phyloP scores from a whole-genome alignment of 2,888 invertebrate genomes.

The Malacosoma neustria region DNA sequence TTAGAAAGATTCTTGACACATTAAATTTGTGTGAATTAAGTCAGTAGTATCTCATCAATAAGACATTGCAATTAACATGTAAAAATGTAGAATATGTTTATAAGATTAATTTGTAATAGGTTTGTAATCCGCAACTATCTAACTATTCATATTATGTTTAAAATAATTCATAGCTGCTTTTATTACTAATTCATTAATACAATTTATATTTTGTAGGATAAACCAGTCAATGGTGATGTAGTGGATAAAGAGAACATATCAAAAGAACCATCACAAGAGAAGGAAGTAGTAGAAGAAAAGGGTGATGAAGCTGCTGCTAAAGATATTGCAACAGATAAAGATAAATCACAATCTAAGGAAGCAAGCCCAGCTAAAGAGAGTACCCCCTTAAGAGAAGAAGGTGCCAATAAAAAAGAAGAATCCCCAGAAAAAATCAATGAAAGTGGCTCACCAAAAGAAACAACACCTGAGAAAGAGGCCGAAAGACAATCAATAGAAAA shows the following conservation, averaged over 20 bases:
- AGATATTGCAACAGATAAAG: conserved; percentile 17
- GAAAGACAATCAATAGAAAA: conserved; percentile 41
- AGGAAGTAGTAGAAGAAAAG: conserved; percentile 23
- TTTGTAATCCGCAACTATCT: no score
- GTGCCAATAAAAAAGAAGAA: conserved; percentile 24
- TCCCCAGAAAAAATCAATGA: conserved; percentile 29
- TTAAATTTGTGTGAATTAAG: no score
- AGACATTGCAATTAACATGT: no score
- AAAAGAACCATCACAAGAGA: conserved; percentile 43
- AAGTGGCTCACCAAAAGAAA: conserved; percentile 17
- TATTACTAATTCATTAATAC: no score
- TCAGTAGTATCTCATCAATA: no score
- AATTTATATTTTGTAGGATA: conserved; percentile 40
- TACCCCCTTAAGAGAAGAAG: conserved; percentile 24
- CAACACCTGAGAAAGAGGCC: conserved; percentile 26
- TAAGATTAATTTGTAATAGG: no score
- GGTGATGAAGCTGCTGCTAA: conserved; percentile 21
- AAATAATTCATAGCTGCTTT: no score
- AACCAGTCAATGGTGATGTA: conserved; percentile 50
- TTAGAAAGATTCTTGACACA: no score
- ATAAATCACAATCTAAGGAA: conserved; percentile 22
- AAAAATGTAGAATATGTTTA: no score
- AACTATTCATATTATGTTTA: no score
- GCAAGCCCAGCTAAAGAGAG: conserved; percentile 26
- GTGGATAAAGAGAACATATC: conserved; percentile 27